Evolutionary conservation across 2,797 vertebrate genomes (phyloP), one percentile per base, ranked within the genome.

Genomic region (Fistularia commersonii): DNA sequence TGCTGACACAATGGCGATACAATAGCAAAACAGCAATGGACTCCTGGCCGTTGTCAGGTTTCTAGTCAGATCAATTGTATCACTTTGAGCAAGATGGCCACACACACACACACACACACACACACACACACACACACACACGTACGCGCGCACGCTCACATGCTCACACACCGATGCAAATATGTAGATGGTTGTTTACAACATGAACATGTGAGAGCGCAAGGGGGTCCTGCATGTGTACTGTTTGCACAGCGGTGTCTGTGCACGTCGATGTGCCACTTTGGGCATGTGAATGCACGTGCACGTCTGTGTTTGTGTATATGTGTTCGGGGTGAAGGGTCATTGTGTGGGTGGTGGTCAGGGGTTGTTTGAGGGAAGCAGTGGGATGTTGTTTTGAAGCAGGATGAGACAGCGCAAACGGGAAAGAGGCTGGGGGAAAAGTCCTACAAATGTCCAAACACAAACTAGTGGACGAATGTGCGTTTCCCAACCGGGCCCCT

Each of bases 311-410:
- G 33, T 32, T 41, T 51, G 12, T 45, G 50, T 63, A 48, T 7
- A 23, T 46, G 33, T 54, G 54, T 54, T 0, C 13, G 63, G 11
- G 67, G 65, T 71, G 59, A 79, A 71, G 58, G 81, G 77, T 82
- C 80, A 66, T 61, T 72, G 80, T 59, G 69, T 79, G 70, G 74
- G 74, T 71, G 80, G 77, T 75, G 74, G 62, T 42, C 53, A 38
- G 53, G 48, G 48, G 61, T 76, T 69, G 64, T 63, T 66, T 54
- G 39, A 69, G 48, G 47, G 41, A 75, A 77, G 51, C 49, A 51
- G 45, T 60, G 56, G 65, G 73, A 78, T 72, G 79, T 81, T 84
- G 86, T 87, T 89, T 83, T 82, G 66, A 69, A 92, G 88, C 77
- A 74, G 33, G 32, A 58, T 41, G 64, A 64, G 64, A 62, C 23